Evolutionary conservation across 2,113 vertebrate species (phyloP).

Genomic region (Globicephala melas): DNA sequence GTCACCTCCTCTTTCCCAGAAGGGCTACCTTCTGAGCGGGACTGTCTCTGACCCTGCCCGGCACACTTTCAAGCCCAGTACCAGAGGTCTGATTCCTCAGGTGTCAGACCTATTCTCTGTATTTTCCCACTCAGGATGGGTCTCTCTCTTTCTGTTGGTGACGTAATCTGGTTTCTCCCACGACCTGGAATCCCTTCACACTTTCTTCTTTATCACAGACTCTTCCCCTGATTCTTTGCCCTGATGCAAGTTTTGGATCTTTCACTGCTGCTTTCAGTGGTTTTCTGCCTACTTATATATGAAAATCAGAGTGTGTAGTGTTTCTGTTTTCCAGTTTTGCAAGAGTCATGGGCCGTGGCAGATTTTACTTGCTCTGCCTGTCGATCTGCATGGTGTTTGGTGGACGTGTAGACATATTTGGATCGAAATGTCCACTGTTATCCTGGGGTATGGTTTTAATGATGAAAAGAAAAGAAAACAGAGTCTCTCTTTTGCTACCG

Average conservation of each 20-base stretch:
- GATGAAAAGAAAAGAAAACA: not conserved
- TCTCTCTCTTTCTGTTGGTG: not conserved
- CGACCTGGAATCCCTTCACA: too few species aligned
- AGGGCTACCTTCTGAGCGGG: not conserved
- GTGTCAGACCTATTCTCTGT: not conserved
- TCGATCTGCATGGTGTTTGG: not conserved
- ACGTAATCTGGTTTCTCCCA: not conserved
- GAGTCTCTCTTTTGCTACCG: not conserved
- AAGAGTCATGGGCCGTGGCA: too few species aligned
- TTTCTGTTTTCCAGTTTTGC: not conserved
- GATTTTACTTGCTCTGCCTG: not conserved
- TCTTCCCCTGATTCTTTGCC: not conserved
- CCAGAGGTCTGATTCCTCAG: not conserved
- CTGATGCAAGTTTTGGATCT: accelerated
- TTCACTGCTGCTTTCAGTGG: not conserved
- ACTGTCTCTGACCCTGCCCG: not conserved
- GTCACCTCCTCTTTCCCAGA: not conserved
- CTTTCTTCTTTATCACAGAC: not conserved
- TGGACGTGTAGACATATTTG: not conserved
- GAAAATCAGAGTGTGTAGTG: not conserved
- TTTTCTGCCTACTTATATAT: not conserved
- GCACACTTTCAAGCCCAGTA: accelerated
- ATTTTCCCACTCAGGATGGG: not conserved
- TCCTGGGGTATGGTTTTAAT: not conserved
- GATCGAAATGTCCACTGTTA: not conserved